Base-by-base conservation (phyloP, 2,888 invertebrate species). In the Diarsia brunnea region DNA sequence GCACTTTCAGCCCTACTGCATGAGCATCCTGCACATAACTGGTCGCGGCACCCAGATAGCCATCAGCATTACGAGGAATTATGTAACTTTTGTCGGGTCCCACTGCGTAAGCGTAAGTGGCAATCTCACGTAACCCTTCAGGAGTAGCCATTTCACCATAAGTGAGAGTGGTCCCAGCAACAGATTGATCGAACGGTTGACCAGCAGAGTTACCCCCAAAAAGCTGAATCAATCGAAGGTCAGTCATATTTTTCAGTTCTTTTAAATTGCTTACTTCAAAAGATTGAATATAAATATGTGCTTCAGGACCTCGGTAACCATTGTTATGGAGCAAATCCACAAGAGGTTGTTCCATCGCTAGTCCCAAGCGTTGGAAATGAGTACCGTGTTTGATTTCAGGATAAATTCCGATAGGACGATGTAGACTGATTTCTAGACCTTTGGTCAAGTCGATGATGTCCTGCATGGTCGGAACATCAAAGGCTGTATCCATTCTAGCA, bases 221-320 rank as follows among this genome's bases (percentile, higher is more conserved):
- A 38, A 96, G 86, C 79, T 96, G 96, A 68, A 96, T 88, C 38
- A 96, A 88, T 68, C 93, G 90, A 21, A 96, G 89, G 75, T 92
- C 91, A 27, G 96, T 95, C 55, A 96, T 88, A 65, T 87, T 90
- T 68, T 91, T 95, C 3, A 96, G 85, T 80, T 95, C 93, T 69
- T 92, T 95, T 47, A 96, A 91, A 80, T 96, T 96, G 47, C 83
- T 93, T 2, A 96, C 93, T 90, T 96, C 96, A 86, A 96, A 96
- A 0, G 96, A 96, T 81, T 96, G 96, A 60, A 96, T 95, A 75
- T 94, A 95, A 68, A 94, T 91, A 2, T 95, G 94, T 27, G 95
- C 92, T 70, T 91, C 82, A 10, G 89, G 82, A 12, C 94, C 93
- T 10, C 77, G 65, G 80, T 96, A 96, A 12, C 95, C 95, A 72